Evolutionary conservation across 2,888 invertebrate species (phyloP).

Genomic region (Tenthredo mesomela): DNA sequence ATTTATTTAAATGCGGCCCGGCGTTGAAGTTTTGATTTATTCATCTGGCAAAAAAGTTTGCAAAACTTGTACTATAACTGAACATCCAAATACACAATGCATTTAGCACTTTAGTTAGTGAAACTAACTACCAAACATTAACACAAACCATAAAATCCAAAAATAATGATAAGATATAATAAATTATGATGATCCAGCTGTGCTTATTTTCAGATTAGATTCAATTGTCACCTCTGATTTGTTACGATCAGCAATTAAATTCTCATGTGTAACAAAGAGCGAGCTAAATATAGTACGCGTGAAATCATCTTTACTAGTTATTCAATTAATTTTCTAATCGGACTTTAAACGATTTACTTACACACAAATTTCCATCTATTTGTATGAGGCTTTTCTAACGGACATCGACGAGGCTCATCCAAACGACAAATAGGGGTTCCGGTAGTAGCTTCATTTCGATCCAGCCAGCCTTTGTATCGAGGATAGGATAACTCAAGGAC

Average conservation of each 20-base stretch:
- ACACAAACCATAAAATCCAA: conserved; percentile 17
- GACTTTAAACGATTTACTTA: conserved; percentile 64
- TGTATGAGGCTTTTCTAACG: conserved; percentile 68
- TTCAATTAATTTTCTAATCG: neutral
- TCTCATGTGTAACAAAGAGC: conserved; percentile 1
- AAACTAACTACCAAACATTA: conserved; percentile 35
- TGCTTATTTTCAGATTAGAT: neutral
- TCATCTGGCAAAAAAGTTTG: neutral
- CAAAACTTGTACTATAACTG: neutral
- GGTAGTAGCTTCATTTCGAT: conserved; percentile 65
- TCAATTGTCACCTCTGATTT: neutral
- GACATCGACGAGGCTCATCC: conserved; percentile 67
- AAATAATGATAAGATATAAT: neutral
- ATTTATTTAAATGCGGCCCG: neutral
- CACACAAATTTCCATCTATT: conserved; percentile 76
- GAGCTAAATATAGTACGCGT: neutral
- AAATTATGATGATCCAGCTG: neutral
- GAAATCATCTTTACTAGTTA: conserved; percentile 11
- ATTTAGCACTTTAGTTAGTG: conserved; percentile 16
- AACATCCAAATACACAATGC: neutral
- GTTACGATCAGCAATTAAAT: neutral
- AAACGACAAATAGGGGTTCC: conserved; percentile 72
- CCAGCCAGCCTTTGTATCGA: conserved; percentile 71
- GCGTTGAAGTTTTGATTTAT: neutral
- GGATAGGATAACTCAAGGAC: conserved; percentile 73